Percentiles rank a stretch among this genome's conserved stretches.
Evolutionary conservation across 2,113 vertebrate species (phyloP).

Genomic region (Sceloporus tristichus): DNA sequence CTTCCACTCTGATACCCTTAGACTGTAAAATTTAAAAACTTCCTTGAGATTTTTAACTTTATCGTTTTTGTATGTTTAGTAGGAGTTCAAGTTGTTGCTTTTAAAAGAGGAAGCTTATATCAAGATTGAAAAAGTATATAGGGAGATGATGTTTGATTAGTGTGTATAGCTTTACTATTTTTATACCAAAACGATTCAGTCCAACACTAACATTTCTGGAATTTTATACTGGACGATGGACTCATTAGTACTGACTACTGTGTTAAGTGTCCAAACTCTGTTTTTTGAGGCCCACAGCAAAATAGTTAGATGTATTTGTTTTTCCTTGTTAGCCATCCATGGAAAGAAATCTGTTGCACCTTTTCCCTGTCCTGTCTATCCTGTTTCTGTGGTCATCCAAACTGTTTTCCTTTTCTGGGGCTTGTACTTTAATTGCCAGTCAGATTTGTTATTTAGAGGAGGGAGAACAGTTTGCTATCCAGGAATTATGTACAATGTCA

Average conservation of each 20-base stretch:
- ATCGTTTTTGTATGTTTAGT: slow-evolving; percentile 7
- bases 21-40: slow-evolving; percentile 46
- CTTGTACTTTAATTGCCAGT: background rate
- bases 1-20: slow-evolving; percentile 8
- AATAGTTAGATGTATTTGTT: background rate
- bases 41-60: slow-evolving; percentile 43
- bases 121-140: background rate
- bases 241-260: background rate
- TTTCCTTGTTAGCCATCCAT: background rate
- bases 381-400: background rate
- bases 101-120: background rate
- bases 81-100: background rate
- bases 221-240: background rate
- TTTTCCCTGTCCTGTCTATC: background rate
- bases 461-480: background rate
- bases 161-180: background rate
- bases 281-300: background rate
- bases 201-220: background rate
- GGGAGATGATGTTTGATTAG: background rate
- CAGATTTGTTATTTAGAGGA: background rate
- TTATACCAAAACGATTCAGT: background rate
- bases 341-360: background rate
- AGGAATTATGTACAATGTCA: background rate
- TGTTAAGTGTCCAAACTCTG: background rate
- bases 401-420: background rate